These are phyloP conservation scores for Uloborus diversus DNA, from an alignment of 1,140 invertebrate genomes.

Conservation along the genomic window DNA sequence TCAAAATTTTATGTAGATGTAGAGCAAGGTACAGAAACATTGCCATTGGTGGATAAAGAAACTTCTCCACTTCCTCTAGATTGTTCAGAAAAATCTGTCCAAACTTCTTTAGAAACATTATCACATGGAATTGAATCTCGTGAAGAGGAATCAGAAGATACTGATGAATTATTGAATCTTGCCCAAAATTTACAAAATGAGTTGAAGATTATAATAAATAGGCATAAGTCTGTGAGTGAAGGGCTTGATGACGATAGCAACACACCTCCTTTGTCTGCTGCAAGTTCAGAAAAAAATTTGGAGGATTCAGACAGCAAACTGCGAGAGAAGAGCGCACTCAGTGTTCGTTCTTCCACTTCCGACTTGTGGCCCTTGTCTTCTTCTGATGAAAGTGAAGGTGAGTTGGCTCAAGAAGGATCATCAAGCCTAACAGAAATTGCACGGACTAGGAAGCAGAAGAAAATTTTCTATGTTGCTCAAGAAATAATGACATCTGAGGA, in stretches of 20 bases:
- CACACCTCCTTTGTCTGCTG: not conserved
- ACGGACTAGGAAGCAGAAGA: slow-evolving; percentile 61
- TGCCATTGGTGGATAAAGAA: slow-evolving; percentile 28
- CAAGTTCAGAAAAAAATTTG: slow-evolving; percentile 12
- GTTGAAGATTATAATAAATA: slow-evolving; percentile 39
- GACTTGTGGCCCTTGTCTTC: slow-evolving; percentile 57
- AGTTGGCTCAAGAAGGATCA: not conserved
- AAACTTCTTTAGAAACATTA: slow-evolving; percentile 51
- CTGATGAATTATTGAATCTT: slow-evolving; percentile 46
- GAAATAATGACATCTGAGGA: slow-evolving; percentile 77
- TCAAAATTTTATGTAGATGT: slow-evolving; percentile 53
- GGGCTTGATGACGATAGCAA: not conserved
- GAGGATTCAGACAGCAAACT: not conserved
- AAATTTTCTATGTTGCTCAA: slow-evolving; percentile 70
- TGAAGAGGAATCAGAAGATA: slow-evolving; percentile 37
- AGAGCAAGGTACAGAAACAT: not conserved
- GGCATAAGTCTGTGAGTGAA: slow-evolving; percentile 34
- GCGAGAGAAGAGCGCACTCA: not conserved
- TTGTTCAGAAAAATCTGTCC: slow-evolving; percentile 53
- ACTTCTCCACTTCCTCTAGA: slow-evolving; percentile 31
- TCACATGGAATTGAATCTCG: slow-evolving; percentile 24
- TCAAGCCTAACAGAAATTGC: slow-evolving; percentile 2
- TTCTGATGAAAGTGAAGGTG: slow-evolving; percentile 58
- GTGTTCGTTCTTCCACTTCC: slow-evolving; percentile 44
- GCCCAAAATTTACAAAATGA: slow-evolving; percentile 47